Percentiles rank a stretch among this genome's conserved stretches.
Evolutionary conservation across 2,113 vertebrate species (phyloP).

Genomic region (Lanius collurio): DNA sequence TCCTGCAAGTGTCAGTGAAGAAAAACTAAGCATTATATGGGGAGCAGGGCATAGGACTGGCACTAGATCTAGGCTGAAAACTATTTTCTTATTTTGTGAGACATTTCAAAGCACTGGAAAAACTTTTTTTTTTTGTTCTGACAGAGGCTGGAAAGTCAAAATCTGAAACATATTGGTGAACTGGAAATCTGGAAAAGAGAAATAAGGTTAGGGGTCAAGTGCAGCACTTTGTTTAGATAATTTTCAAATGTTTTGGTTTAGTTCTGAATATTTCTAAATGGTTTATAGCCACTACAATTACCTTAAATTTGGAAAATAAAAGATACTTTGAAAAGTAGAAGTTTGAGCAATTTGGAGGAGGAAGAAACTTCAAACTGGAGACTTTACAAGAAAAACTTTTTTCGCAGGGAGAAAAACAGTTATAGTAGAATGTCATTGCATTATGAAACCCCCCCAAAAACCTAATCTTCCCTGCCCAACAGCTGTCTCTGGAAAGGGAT

Average conservation of each 20-base stretch:
- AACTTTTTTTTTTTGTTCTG: not conserved
- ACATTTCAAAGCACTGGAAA: not conserved
- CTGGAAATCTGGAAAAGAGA: conserved; percentile 11
- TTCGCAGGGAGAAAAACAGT: not conserved
- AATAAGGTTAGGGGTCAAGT: conserved; percentile 1
- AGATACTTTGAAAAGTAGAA: not conserved
- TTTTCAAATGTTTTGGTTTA: not conserved
- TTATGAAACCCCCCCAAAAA: not conserved
- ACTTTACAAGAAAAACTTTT: not conserved
- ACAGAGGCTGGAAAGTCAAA: not conserved
- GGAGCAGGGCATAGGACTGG: not conserved
- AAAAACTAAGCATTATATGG: not conserved
- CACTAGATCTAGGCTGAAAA: not conserved
- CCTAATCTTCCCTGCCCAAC: not conserved
- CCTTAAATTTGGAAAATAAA: conserved; percentile 29
- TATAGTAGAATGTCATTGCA: not conserved
- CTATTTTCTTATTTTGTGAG: not conserved
- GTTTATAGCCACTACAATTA: not conserved
- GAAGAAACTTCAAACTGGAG: not conserved
- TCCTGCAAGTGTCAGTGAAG: not conserved
- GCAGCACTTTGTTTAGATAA: conserved; percentile 18
- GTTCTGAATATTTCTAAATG: not conserved
- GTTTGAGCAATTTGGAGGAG: not conserved
- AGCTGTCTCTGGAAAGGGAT: not conserved
- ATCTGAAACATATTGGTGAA: not conserved